A percentile compares a stretch with the other conserved stretches of the same genome.
Evolutionary conservation across 2,888 invertebrate species (phyloP).

Genomic region (Gnatocerus cornutus): DNA sequence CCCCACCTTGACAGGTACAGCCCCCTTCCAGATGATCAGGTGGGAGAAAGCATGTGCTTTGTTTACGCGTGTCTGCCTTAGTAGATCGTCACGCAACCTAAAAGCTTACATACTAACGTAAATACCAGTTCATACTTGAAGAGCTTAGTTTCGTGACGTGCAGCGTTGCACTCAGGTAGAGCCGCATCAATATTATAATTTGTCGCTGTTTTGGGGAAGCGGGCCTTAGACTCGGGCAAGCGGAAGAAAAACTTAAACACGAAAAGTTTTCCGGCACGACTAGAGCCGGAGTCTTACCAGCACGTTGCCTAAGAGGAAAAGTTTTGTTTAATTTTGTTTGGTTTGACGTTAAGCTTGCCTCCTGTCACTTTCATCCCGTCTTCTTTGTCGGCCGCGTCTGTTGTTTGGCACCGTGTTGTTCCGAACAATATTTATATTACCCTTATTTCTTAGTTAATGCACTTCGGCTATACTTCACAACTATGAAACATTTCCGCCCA

Average conservation of each 20-base stretch:
- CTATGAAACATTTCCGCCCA: slow-evolving; percentile 9
- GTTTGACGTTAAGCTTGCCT: slow-evolving; percentile 72
- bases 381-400: slow-evolving; percentile 63
- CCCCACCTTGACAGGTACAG: slow-evolving; percentile 10
- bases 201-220: slow-evolving; percentile 68
- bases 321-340: slow-evolving; percentile 73
- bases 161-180: slow-evolving; percentile 62
- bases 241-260: slow-evolving; percentile 71
- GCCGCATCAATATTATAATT: slow-evolving; percentile 71
- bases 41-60: slow-evolving; percentile 51
- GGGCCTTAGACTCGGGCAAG: slow-evolving; percentile 67
- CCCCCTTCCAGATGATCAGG: slow-evolving; percentile 41
- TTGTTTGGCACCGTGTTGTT: slow-evolving; percentile 69
- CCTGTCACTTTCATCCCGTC: slow-evolving; percentile 72
- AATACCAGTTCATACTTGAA: slow-evolving; percentile 50
- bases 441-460: slow-evolving; percentile 68
- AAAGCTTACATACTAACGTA: slow-evolving; percentile 47
- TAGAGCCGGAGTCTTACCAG: slow-evolving; percentile 68
- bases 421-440: slow-evolving; percentile 67
- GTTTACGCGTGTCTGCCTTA: slow-evolving; percentile 52
- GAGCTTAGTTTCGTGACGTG: slow-evolving; percentile 60
- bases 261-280: slow-evolving; percentile 69
- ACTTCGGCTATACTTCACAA: slow-evolving; percentile 64
- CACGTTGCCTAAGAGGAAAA: slow-evolving; percentile 71
- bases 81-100: slow-evolving; percentile 47